Evolutionary conservation across 2,797 vertebrate genomes (phyloP).

Genomic region (Vireo griseus): DNA sequence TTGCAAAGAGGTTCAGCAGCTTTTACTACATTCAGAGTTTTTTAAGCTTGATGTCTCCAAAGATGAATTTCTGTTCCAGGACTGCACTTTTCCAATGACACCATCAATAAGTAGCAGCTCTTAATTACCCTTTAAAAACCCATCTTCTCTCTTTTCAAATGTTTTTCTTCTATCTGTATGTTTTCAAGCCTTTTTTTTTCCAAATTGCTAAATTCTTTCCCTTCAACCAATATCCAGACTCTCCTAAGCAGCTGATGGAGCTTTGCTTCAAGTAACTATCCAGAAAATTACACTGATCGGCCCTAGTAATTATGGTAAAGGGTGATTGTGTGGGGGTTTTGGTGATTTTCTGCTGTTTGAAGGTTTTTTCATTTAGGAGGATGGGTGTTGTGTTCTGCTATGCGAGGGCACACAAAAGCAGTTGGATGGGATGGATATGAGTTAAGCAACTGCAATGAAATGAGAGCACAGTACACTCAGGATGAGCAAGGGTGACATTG

Average conservation of each 20-base stretch:
- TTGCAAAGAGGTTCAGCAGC: not conserved
- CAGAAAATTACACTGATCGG: not conserved
- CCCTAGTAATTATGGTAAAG: not conserved
- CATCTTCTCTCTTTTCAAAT: not conserved
- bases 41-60: not conserved
- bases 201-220: not conserved
- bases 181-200: not conserved
- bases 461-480: not conserved
- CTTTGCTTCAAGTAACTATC: not conserved
- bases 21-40: not conserved
- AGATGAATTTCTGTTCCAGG: not conserved
- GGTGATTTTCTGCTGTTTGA: not conserved
- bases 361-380: not conserved
- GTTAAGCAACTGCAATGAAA: not conserved
- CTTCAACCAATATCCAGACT: not conserved
- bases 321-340: rapidly evolving
- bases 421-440: not conserved
- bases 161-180: not conserved
- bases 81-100: not conserved
- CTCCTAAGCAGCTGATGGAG: not conserved
- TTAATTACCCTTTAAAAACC: not conserved
- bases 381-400: not conserved
- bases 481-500: not conserved
- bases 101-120: not conserved
- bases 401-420: not conserved